phyloP scores from a whole-genome alignment of 2,888 invertebrate species.

The Sarcophaga carnaria region DNA sequence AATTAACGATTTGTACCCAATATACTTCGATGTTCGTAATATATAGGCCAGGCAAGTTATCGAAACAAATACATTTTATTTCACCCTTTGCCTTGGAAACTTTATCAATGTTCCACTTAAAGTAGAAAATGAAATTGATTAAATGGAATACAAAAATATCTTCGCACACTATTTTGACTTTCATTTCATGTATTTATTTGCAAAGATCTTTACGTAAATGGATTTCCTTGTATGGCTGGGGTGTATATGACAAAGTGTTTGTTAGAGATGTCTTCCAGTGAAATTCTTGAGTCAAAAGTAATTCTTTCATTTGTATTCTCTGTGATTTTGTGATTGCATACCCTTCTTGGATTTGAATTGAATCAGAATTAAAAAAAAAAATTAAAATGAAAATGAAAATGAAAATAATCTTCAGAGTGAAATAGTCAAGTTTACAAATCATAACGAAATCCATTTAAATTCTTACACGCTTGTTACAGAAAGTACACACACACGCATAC shows the following conservation, averaged over 20 bases:
- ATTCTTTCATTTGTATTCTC: conserved; percentile 17
- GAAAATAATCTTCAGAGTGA: neutral
- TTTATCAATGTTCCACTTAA: too few relatives aligned
- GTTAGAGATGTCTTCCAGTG: neutral
- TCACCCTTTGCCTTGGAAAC: too few relatives aligned
- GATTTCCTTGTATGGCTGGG: neutral
- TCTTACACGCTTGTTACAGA: neutral
- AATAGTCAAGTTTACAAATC: conserved; percentile 15
- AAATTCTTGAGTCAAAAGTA: neutral
- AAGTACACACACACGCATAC: too few relatives aligned
- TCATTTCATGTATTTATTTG: neutral
- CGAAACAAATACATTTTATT: too few relatives aligned
- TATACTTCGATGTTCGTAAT: too few relatives aligned
- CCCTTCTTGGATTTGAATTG: neutral
- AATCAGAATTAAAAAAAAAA: neutral
- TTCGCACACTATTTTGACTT: neutral
- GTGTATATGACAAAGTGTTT: conserved; percentile 8
- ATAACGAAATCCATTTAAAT: conserved; percentile 6
- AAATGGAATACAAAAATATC: too few relatives aligned
- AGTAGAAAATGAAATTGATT: too few relatives aligned
- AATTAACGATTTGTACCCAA: too few relatives aligned
- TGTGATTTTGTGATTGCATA: too few relatives aligned
- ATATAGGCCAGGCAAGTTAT: too few relatives aligned
- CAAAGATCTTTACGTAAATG: neutral
- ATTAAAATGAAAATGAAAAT: too few relatives aligned